Conservation (phyloP, 2,888 invertebrate genomes). For the Catotricha subobsoleta region DNA sequence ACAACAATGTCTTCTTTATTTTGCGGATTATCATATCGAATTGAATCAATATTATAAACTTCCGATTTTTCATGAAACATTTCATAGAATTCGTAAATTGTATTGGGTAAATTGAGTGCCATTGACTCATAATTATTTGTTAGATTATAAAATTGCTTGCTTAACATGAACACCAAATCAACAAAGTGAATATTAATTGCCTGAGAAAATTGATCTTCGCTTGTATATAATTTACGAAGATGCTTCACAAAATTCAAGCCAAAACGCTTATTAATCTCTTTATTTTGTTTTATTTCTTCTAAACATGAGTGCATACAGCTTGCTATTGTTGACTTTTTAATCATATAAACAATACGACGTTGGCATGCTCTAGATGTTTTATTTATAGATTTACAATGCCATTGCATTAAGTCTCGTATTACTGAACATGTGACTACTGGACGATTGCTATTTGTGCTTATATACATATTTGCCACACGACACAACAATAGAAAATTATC, state of each 20-base stretch:
- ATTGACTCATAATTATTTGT: slow-evolving; percentile 4
- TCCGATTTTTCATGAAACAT: slow-evolving; percentile 12
- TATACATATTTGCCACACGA: slow-evolving; percentile 40
- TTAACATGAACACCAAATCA: slow-evolving; percentile 20
- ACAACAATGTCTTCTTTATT: slow-evolving; percentile 33
- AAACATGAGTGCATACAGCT: slow-evolving; percentile 41
- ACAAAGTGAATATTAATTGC: slow-evolving; percentile 25
- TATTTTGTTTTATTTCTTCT: slow-evolving; percentile 41
- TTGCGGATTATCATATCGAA: slow-evolving; percentile 23
- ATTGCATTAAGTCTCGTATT: slow-evolving; percentile 39
- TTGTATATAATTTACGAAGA: slow-evolving; percentile 20
- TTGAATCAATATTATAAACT: slow-evolving; percentile 7
- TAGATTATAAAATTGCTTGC: slow-evolving; percentile 18
- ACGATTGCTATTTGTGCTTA: slow-evolving; percentile 16
- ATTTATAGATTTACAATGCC: slow-evolving; percentile 33
- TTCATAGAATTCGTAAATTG: slow-evolving; percentile 21
- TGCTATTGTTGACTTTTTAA: slow-evolving; percentile 31
- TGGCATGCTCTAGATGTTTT: slow-evolving; percentile 53
- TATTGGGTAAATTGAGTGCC: slow-evolving; percentile 20
- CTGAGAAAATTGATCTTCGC: slow-evolving; percentile 17
- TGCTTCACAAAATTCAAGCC: slow-evolving; percentile 24
- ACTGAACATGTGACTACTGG: slow-evolving; percentile 28
- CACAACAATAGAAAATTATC: slow-evolving; percentile 49
- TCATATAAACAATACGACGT: slow-evolving; percentile 41
- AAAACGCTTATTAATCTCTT: slow-evolving; percentile 30